Conservation (phyloP, 2,797 vertebrate species). For the Hylomyscus alleni region DNA sequence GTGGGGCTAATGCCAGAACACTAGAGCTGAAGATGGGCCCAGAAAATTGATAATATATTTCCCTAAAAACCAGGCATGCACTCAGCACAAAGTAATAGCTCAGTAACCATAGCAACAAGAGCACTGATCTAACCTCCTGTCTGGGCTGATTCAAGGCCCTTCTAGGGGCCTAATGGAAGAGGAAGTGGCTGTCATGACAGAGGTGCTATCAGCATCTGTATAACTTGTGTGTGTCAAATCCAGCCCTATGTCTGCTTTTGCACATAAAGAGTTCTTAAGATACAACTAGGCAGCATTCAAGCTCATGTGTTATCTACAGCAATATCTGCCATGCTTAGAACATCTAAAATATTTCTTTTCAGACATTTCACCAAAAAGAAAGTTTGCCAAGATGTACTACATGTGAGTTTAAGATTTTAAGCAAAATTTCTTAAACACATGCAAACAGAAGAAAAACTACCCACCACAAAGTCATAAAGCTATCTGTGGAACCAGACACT, state of each 20-base stretch:
- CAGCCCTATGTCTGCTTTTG: background rate
- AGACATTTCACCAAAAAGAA: background rate
- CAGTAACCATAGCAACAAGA: background rate
- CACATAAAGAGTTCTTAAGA: background rate
- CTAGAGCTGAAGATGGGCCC: background rate
- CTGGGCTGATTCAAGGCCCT: background rate
- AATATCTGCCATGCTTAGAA: background rate
- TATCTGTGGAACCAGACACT: background rate
- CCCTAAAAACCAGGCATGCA: background rate
- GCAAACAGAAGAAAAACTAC: background rate
- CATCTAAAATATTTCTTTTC: background rate
- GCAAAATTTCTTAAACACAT: background rate
- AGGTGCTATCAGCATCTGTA: background rate
- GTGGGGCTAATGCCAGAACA: background rate
- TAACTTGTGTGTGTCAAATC: background rate
- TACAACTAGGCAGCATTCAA: background rate
- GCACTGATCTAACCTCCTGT: background rate
- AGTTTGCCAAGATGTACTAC: background rate
- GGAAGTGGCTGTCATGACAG: background rate
- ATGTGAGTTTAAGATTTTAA: background rate
- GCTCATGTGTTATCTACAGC: background rate
- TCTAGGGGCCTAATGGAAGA: background rate
- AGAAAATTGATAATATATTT: background rate
- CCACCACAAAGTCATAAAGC: background rate
- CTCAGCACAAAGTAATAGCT: background rate